These are phyloP conservation scores for Escarpia spicata DNA, from an alignment of 2,888 invertebrate genomes.

Conservation along the genomic window DNA sequence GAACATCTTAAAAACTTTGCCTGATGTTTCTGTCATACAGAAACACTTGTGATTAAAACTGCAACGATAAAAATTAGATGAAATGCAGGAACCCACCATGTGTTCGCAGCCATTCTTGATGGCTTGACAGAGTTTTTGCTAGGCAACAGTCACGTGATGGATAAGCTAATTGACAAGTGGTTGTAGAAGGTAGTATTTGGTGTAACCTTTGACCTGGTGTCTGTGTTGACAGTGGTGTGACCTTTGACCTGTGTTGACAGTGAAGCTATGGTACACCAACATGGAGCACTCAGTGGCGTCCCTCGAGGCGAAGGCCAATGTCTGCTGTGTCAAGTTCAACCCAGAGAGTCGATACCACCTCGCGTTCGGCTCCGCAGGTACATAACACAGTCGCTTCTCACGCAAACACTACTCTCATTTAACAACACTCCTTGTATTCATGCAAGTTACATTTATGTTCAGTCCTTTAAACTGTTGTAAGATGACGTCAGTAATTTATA, in stretches of 20 bases:
- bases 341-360: constrained; percentile 86
- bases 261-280: constrained; percentile 92
- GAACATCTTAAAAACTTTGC: too few species aligned
- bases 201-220: not conserved
- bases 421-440: not conserved
- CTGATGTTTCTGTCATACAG: too few species aligned
- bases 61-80: too few species aligned
- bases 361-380: constrained; percentile 89
- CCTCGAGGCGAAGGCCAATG: constrained; percentile 91
- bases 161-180: too few species aligned
- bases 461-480: not conserved
- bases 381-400: not conserved
- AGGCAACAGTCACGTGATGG: too few species aligned
- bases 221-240: constrained; percentile 68
- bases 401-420: too few species aligned
- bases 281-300: constrained; percentile 86
- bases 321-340: constrained; percentile 93
- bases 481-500: not conserved
- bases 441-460: not conserved
- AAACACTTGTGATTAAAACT: too few species aligned
- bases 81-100: too few species aligned
- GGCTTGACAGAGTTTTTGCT: too few species aligned
- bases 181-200: not conserved
- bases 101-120: too few species aligned
- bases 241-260: constrained; percentile 62